These are phyloP conservation scores for Bolinopsis microptera DNA, from an alignment of 37 sponge, comb jelly and placozoan genomes.

Conservation along the genomic window DNA sequence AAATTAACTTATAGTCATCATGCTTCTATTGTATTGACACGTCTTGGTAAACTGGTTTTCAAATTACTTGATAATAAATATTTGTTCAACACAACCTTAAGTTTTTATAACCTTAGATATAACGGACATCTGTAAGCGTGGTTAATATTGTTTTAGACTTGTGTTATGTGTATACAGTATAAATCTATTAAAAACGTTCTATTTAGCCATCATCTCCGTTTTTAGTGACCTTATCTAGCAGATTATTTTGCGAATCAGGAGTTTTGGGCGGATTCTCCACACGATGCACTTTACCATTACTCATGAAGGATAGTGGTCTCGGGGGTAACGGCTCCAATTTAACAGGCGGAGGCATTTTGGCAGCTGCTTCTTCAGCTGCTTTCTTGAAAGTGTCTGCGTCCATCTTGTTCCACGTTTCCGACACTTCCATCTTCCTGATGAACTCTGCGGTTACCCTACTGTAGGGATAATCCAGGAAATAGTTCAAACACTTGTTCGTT, in stretches of 20 bases:
- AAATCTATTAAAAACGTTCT: too few relatives aligned
- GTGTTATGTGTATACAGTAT: too few relatives aligned
- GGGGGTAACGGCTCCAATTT: slow-evolving; percentile 20
- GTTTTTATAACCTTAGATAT: too few relatives aligned
- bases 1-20: too few relatives aligned
- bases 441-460: slow-evolving; percentile 41
- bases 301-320: slow-evolving; percentile 22
- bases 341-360: slow-evolving; percentile 51
- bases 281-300: background rate
- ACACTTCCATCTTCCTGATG: slow-evolving; percentile 32
- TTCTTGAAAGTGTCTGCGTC: background rate
- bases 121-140: too few relatives aligned
- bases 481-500: slow-evolving; percentile 53
- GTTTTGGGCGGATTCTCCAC: background rate
- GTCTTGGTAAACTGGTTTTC: too few relatives aligned
- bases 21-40: too few relatives aligned
- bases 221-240: background rate
- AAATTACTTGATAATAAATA: too few relatives aligned
- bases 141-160: too few relatives aligned
- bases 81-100: too few relatives aligned
- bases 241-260: background rate
- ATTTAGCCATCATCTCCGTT: too few relatives aligned
- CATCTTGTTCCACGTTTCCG: slow-evolving; percentile 4
- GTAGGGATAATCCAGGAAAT: slow-evolving; percentile 15
- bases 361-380: slow-evolving; percentile 37